Evolutionary conservation across 2,888 invertebrate genomes (phyloP).

Genomic region (Macrosiphum euphorbiae): DNA sequence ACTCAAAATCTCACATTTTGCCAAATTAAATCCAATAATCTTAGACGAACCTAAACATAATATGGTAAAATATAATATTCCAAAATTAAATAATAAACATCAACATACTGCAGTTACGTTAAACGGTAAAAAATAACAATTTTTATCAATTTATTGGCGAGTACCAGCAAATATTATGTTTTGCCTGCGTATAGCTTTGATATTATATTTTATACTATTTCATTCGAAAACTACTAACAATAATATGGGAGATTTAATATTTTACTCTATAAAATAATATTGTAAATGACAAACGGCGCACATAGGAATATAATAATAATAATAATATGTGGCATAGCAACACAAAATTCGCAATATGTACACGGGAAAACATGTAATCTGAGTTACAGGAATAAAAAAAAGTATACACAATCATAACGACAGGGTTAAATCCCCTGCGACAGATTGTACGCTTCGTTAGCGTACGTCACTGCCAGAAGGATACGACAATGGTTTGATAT

Average conservation of each 20-base stretch:
- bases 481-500: constrained; percentile 58
- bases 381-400: background rate
- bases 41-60: background rate
- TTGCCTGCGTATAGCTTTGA: background rate
- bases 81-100: background rate
- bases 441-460: constrained; percentile 63
- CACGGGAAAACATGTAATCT: constrained; percentile 36
- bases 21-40: background rate
- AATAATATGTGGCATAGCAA: background rate
- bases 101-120: background rate
- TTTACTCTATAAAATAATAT: background rate
- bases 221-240: background rate
- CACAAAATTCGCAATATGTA: background rate
- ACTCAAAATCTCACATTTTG: background rate
- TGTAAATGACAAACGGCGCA: background rate
- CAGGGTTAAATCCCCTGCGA: constrained; percentile 59
- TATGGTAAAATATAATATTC: background rate
- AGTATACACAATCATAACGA: constrained; percentile 45
- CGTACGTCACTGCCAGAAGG: constrained; percentile 58
- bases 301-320: background rate
- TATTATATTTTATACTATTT: background rate
- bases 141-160: background rate
- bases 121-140: background rate
- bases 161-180: background rate
- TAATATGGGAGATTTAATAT: background rate